Conservation (phyloP, 2,797 vertebrate species). For the Eremophila alpestris region DNA sequence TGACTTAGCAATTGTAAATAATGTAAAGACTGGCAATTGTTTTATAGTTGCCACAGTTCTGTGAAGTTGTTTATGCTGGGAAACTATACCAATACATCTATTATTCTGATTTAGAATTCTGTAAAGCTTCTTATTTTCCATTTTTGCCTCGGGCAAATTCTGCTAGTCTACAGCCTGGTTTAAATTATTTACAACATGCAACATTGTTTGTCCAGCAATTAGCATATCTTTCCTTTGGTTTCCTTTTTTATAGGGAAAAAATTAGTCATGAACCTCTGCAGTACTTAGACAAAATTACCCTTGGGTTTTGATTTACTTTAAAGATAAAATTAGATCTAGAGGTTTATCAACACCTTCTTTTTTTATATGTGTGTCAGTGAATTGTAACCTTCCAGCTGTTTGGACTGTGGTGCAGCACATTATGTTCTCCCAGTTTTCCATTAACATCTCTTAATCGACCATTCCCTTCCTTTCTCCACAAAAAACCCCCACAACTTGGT, state of each 20-base stretch:
- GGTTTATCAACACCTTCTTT: not conserved
- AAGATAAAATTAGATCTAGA: not conserved
- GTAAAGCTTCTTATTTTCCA: not conserved
- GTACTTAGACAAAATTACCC: not conserved
- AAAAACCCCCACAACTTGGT: accelerated
- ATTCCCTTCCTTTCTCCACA: not conserved
- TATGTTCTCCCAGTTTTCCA: not conserved
- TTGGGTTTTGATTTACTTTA: not conserved
- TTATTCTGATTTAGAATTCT: not conserved
- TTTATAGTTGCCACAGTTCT: not conserved
- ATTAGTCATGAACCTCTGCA: not conserved
- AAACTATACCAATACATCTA: not conserved
- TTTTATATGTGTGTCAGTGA: not conserved
- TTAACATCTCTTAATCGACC: not conserved
- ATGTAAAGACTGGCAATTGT: not conserved
- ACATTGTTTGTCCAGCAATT: not conserved
- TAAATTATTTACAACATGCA: not conserved
- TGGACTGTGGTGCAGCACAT: not conserved
- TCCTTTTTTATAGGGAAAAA: not conserved
- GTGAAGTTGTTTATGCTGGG: not conserved
- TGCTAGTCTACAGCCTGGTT: not conserved
- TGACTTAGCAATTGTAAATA: not conserved
- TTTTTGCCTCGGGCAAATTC: not conserved
- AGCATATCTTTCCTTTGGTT: not conserved
- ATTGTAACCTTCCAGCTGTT: not conserved